Evolutionary conservation across 2,888 invertebrate species (phyloP), one percentile per base, ranked within the genome.

Genomic region (Lacanobia oleracea): DNA sequence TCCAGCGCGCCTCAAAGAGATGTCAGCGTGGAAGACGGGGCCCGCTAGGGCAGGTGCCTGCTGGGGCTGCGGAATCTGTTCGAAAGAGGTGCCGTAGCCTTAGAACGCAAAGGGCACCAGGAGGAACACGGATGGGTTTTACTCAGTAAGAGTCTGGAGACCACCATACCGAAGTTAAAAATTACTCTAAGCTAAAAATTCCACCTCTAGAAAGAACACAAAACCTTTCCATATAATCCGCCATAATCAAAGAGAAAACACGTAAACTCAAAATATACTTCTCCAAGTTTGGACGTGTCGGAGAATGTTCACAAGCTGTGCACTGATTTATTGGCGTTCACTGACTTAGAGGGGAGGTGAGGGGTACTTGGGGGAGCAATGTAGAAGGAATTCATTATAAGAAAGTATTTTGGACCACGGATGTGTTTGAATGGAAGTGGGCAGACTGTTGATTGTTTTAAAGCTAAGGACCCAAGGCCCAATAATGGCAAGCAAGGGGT

Each of bases 221-320:
- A 51, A 64, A 63, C 64, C 45, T 48, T 63, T 40, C 40, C 51
- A n/a, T 60, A 68, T 68, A 82, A 81, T 68, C 56, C 66, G 43
- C 63, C 45, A 75, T 75, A 81, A 84, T 84, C 86, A 81, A 77
- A 73, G 71, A 48, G 60, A 69, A 80, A 85, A 83, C 84, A 81
- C 71, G 86, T 79, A 68, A 82, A 83, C 80, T 85, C 80, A 74
- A 81, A 85, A 89, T 88, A 88, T 88, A 87, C 87, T 88, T 87
- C 79, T 79, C 77, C 53, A 88, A 88, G 85, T 89, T 89, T 81
- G 85, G 86, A 88, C 86, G 75, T 75, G 81, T 78, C 75, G 82
- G 84, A 81, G 81, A 81, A 79, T 81, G 88, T 85, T 85, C 83
- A 83, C 90, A 86, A 87, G 87, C 89, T 88, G 90, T 72, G 85